phyloP scores from a whole-genome alignment of 1,140 invertebrate species.

The Plutomurus gul region DNA sequence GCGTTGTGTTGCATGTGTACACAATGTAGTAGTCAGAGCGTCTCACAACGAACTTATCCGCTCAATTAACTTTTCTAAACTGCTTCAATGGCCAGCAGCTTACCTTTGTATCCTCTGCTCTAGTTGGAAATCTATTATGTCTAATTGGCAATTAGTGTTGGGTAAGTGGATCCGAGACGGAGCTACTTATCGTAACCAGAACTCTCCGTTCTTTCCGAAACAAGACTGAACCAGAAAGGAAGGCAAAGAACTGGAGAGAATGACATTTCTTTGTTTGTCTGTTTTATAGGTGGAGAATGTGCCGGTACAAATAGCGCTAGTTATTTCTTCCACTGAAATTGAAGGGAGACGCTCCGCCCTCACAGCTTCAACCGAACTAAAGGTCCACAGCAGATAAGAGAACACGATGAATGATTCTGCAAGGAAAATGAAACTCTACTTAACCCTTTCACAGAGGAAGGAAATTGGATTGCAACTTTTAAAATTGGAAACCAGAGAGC shows the following conservation, averaged over 20 bases:
- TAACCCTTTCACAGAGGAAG: too few relatives aligned
- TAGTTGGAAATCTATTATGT: conserved; percentile 39
- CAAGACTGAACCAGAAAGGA: not conserved
- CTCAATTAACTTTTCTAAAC: conserved; percentile 51
- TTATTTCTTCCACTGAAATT: conserved; percentile 13
- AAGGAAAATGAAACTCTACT: too few relatives aligned
- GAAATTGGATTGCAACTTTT: not conserved
- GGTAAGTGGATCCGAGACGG: conserved; percentile 30
- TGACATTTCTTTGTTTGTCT: conserved; percentile 35
- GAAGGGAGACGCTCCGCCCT: not conserved
- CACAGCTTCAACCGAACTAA: not conserved
- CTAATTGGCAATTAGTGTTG: conserved; percentile 53
- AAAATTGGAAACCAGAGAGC: not conserved
- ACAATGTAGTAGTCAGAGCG: conserved; percentile 16
- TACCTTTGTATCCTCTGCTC: conserved; percentile 28
- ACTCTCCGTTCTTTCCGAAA: not conserved
- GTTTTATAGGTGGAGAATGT: conserved; percentile 16
- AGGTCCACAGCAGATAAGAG: not conserved
- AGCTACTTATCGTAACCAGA: conserved; percentile 39
- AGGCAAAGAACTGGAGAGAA: conserved; percentile 33
- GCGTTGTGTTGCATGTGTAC: not conserved
- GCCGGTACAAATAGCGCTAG: conserved; percentile 19
- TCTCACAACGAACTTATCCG: conserved; percentile 42
- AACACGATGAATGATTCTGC: not conserved
- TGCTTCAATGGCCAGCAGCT: conserved; percentile 4